These are phyloP conservation scores for Drosophila eugracilis DNA, from an alignment of 1,140 invertebrate species.

Conservation along the genomic window DNA sequence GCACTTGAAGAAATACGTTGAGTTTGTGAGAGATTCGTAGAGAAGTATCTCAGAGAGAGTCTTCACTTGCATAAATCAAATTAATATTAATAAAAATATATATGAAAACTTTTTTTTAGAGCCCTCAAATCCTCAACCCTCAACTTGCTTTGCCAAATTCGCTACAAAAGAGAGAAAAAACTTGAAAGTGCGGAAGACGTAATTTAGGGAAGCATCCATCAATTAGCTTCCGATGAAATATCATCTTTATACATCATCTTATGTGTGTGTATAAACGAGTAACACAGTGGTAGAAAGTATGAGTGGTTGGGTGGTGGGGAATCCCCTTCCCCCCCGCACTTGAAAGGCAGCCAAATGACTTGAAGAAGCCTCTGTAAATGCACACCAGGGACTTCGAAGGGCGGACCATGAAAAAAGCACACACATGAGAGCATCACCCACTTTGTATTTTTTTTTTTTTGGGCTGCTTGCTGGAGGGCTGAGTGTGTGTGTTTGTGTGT, in stretches of 20 bases:
- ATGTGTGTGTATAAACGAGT: background rate
- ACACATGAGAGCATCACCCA: slow-evolving; percentile 15
- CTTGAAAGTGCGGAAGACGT: slow-evolving; percentile 16
- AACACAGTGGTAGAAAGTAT: no score
- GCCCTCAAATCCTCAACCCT: background rate
- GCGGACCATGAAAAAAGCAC: background rate
- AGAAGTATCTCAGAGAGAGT: background rate
- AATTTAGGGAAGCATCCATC: slow-evolving; percentile 36
- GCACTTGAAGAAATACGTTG: background rate
- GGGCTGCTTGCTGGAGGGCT: background rate
- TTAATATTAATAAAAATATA: background rate
- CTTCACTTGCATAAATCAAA: background rate
- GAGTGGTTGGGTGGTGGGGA: background rate
- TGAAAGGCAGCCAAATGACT: slow-evolving; percentile 45
- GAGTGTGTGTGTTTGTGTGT: slow-evolving; percentile 1
- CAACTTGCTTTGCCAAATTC: no score
- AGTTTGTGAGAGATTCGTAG: no score
- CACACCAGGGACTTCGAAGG: slow-evolving; percentile 62
- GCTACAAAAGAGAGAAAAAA: no score
- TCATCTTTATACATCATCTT: slow-evolving; percentile 9
- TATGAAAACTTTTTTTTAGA: background rate
- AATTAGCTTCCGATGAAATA: slow-evolving; percentile 33
- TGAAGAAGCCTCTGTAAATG: slow-evolving; percentile 61
- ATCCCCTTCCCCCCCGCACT: background rate
- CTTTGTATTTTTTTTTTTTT: background rate